These are phyloP conservation scores for Lasiurus borealis DNA, from an alignment of 2,113 vertebrate genomes.

Conservation along the genomic window DNA sequence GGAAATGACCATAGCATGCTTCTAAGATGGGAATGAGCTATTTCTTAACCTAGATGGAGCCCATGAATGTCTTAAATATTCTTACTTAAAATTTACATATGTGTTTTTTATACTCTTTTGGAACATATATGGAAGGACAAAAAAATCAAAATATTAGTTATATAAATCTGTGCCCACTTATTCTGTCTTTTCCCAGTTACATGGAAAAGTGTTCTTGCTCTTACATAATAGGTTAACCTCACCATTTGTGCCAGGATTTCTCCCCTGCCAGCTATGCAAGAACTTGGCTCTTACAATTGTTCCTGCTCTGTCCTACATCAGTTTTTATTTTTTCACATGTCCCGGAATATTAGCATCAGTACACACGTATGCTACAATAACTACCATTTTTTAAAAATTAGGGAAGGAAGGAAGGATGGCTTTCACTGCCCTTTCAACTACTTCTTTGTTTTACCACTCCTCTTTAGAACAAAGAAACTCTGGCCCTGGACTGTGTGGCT, in stretches of 20 bases:
- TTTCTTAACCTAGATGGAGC: slow-evolving; percentile 1
- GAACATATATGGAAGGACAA: background rate
- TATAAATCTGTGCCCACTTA: background rate
- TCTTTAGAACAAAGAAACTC: background rate
- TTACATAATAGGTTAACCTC: background rate
- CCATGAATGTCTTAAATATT: background rate
- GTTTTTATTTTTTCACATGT: background rate
- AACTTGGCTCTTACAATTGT: background rate
- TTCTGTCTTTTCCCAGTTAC: background rate
- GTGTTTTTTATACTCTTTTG: background rate
- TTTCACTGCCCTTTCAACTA: background rate
- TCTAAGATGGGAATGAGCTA: background rate
- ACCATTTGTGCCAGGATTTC: background rate
- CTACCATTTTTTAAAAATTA: background rate
- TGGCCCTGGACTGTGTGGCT: too few relatives aligned
- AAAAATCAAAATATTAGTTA: background rate
- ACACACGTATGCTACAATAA: background rate
- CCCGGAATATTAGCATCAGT: background rate
- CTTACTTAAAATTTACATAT: background rate
- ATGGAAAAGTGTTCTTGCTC: background rate
- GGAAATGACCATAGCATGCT: background rate
- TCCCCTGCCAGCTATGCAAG: background rate
- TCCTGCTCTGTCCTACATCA: slow-evolving; percentile 28
- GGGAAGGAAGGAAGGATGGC: background rate
- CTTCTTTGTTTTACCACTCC: background rate